Percentiles rank a stretch among this genome's conserved stretches.
phyloP scores from a whole-genome alignment of 2,888 invertebrate species.

The Napeogenes sylphis region DNA sequence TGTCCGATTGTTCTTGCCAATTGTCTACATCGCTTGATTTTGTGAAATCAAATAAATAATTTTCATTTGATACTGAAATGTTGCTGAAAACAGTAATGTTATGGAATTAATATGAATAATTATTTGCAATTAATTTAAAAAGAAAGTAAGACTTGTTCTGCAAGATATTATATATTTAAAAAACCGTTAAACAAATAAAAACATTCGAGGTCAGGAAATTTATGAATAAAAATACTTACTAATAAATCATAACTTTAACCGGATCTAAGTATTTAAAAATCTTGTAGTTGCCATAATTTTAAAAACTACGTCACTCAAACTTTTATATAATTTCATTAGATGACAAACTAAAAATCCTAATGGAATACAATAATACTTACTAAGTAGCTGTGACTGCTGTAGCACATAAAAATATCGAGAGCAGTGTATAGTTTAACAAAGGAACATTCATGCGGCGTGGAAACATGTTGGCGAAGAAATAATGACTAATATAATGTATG shows the following conservation, averaged over 20 bases:
- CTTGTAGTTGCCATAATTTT: too few species aligned
- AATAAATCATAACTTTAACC: neutral
- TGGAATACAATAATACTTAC: neutral
- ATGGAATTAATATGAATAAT: neutral
- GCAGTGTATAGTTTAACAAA: conserved; percentile 21
- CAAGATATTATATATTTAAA: too few species aligned
- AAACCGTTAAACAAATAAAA: conserved; percentile 16
- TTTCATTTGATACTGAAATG: conserved; percentile 42
- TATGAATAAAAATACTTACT: conserved; percentile 22
- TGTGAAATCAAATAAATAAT: conserved; percentile 79
- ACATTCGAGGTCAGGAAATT: conserved; percentile 22
- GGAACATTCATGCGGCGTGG: conserved; percentile 14
- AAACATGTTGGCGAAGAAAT: conserved; percentile 3
- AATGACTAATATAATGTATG: conserved; percentile 12
- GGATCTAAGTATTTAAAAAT: too few species aligned
- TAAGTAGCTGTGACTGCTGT: neutral
- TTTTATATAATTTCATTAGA: too few species aligned
- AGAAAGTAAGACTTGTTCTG: too few species aligned
- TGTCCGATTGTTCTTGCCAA: conserved; percentile 82
- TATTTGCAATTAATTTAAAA: too few species aligned
- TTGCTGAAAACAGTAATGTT: conserved; percentile 35
- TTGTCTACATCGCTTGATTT: conserved; percentile 65
- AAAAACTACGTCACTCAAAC: too few species aligned
- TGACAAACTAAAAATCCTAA: too few species aligned
- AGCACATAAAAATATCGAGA: neutral